These are phyloP conservation scores for Heliconius cydno DNA, from an alignment of 2,888 invertebrate species.

Conservation along the genomic window DNA sequence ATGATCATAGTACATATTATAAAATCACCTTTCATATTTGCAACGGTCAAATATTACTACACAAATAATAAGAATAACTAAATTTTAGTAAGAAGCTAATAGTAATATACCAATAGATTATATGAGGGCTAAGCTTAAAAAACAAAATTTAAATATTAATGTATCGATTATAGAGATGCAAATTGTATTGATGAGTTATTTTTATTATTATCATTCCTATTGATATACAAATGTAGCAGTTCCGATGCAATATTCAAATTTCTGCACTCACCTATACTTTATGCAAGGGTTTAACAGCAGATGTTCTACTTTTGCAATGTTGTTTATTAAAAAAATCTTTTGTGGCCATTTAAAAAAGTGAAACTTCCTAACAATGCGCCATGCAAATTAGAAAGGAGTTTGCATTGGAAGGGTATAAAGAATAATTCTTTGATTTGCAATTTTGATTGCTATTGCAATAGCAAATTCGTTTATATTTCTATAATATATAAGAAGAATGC, in stretches of 20 bases:
- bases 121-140: slow-evolving; percentile 6
- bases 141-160: slow-evolving; percentile 16
- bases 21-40: too few species aligned
- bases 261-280: slow-evolving; percentile 45
- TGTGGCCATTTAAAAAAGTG: slow-evolving; percentile 81
- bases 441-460: slow-evolving; percentile 57
- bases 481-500: slow-evolving; percentile 53
- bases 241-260: slow-evolving; percentile 56
- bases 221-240: slow-evolving; percentile 30
- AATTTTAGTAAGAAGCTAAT: too few species aligned
- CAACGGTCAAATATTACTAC: too few species aligned
- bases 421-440: slow-evolving; percentile 49
- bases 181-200: slow-evolving; percentile 29
- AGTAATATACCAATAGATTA: neutral
- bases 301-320: slow-evolving; percentile 79
- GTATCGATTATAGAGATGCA: slow-evolving; percentile 23
- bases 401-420: slow-evolving; percentile 53
- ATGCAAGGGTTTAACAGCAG: slow-evolving; percentile 63
- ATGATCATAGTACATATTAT: too few species aligned
- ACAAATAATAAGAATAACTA: too few species aligned
- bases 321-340: slow-evolving; percentile 81
- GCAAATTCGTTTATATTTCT: slow-evolving; percentile 55
- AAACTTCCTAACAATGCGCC: slow-evolving; percentile 77
- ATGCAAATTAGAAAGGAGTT: slow-evolving; percentile 77
- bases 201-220: slow-evolving; percentile 32